phyloP scores from a whole-genome alignment of 2,888 invertebrate genomes.

The Vanessa cardui region DNA sequence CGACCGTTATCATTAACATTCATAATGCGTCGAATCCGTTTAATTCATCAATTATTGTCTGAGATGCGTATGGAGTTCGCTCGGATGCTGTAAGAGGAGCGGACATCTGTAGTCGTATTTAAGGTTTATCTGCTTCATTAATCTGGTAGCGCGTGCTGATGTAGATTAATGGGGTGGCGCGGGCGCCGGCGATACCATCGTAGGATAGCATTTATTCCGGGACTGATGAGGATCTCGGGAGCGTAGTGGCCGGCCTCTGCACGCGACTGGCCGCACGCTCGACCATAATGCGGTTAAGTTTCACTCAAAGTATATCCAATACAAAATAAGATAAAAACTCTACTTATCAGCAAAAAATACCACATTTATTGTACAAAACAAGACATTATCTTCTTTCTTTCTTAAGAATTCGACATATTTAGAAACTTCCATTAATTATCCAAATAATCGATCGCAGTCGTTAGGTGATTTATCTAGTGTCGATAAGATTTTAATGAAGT shows the following conservation, averaged over 20 bases:
- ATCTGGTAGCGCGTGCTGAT: slow-evolving; percentile 80
- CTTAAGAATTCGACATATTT: slow-evolving; percentile 74
- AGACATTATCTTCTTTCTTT: slow-evolving; percentile 11
- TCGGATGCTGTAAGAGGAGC: slow-evolving; percentile 58
- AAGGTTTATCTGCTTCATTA: slow-evolving; percentile 79
- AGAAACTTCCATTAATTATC: slow-evolving; percentile 79
- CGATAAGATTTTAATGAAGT: slow-evolving; percentile 83
- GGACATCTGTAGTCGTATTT: slow-evolving; percentile 77
- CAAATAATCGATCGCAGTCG: slow-evolving; percentile 81
- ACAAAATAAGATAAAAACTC: slow-evolving; percentile 2
- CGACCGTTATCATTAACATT: slow-evolving; percentile 71
- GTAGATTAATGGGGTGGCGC: slow-evolving; percentile 79
- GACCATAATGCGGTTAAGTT: slow-evolving; percentile 31
- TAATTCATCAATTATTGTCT: slow-evolving; percentile 74
- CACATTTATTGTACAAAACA: slow-evolving; percentile 8
- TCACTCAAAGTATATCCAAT: slow-evolving; percentile 40
- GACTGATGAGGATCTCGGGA: slow-evolving; percentile 67
- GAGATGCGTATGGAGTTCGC: slow-evolving; percentile 53
- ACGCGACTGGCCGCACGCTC: slow-evolving; percentile 55
- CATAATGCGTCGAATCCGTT: slow-evolving; percentile 69
- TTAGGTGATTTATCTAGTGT: slow-evolving; percentile 81
- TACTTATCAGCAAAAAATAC: not conserved
- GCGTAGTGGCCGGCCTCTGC: slow-evolving; percentile 48
- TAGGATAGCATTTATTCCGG: slow-evolving; percentile 67
- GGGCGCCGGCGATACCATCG: slow-evolving; percentile 71